Evolutionary conservation across 2,797 vertebrate species (phyloP), one percentile per base, ranked within the genome.

Genomic region (Spinibarbus caldwelli): DNA sequence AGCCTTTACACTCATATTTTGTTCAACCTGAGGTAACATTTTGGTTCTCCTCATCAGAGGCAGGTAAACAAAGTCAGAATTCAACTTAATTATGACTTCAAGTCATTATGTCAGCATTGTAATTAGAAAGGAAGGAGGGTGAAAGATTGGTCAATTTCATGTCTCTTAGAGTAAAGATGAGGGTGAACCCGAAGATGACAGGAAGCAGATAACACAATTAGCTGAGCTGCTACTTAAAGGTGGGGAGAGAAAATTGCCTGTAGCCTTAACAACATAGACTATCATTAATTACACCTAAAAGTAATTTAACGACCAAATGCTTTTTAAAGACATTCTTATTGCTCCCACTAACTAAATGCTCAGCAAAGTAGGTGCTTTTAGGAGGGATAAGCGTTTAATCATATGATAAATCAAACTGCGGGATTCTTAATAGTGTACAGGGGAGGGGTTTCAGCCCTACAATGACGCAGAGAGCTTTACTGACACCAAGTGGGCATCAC

Each of bases 401-500:
- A 52, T 52, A 54, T 78, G 43, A 72, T 84, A 82, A 81, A 76
- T 84, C 79, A 86, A 73, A 59, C 41, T 82, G 23, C 45, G 36
- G 59, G n/a, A 59, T 43, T 31, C 49, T 79, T 80, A 36, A 78
- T 47, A 29, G 45, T 12, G n/a, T 49, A 10, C 23, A n/a, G 14
- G 41, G 72, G n/a, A 41, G 15, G 10, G 45, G 38, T 34, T 75
- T 70, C 6, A 26, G 36, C 31, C n/a, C 31, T 45, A 38, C 31
- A 52, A 10, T n/a, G 29, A 80, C 59, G 43, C 26, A 82, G 85
- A 89, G 89, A 80, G 59, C 87, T 81, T 87, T 90, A 90, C 90
- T 92, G 91, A 90, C 91, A 90, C 86, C 91, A 89, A 86, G 91
- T 90, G 91, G 89, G 59, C 62, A 45, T 47, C 70, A 66, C 34